Evolutionary conservation across 2,888 invertebrate genomes (phyloP).

Genomic region (Spatulosminthurus flaviceps): DNA sequence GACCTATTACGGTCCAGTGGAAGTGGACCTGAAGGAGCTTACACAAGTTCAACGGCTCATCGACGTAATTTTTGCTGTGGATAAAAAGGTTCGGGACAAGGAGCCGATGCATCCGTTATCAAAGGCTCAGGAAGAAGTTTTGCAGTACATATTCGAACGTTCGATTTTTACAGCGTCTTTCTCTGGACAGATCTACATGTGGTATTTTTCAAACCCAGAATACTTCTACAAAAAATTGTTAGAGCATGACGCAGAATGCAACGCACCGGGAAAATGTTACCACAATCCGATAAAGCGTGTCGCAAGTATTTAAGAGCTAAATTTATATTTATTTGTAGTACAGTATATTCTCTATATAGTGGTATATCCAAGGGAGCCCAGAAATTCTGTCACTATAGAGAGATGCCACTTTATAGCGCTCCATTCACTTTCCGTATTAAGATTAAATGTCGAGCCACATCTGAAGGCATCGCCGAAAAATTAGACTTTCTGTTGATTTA

Average conservation of each 20-base stretch:
- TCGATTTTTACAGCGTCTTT: slow-evolving; percentile 49
- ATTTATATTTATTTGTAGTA: too few relatives aligned
- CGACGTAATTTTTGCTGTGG: slow-evolving; percentile 35
- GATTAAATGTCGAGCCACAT: too few relatives aligned
- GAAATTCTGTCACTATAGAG: too few relatives aligned
- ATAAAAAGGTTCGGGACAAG: neutral
- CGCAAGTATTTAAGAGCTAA: too few relatives aligned
- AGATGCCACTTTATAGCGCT: too few relatives aligned
- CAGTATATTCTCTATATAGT: too few relatives aligned
- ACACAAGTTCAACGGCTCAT: slow-evolving; percentile 30
- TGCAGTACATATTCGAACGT: slow-evolving; percentile 36
- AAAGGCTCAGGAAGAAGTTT: slow-evolving; percentile 25
- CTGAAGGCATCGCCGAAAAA: too few relatives aligned
- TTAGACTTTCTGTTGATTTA: too few relatives aligned
- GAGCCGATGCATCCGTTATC: neutral
- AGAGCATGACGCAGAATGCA: slow-evolving; percentile 36
- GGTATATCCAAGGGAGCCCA: too few relatives aligned
- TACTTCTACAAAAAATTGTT: slow-evolving; percentile 28
- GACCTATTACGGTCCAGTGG: slow-evolving; percentile 46
- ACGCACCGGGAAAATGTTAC: neutral
- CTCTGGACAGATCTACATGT: slow-evolving; percentile 54
- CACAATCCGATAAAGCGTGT: too few relatives aligned
- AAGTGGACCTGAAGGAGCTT: slow-evolving; percentile 34
- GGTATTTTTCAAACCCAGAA: slow-evolving; percentile 52
- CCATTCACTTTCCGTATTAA: too few relatives aligned